Evolutionary conservation across 2,888 invertebrate genomes (phyloP).

Genomic region (Latrodectus elegans): DNA sequence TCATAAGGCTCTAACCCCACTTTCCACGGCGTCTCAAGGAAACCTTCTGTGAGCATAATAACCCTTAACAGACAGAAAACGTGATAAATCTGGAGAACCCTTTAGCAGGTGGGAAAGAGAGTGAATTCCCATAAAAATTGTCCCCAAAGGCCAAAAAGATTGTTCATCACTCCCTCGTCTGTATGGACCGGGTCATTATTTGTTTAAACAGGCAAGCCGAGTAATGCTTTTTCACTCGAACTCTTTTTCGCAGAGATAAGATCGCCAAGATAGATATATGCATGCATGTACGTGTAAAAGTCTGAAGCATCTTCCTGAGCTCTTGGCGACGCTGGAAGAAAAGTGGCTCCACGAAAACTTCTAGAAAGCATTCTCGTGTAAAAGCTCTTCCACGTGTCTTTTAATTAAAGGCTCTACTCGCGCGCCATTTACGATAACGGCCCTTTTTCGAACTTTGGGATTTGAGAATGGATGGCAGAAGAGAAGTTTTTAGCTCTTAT

Average conservation of each 20-base stretch:
- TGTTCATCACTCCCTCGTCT: background rate
- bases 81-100: background rate
- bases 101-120: background rate
- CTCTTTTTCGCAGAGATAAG: too few relatives aligned
- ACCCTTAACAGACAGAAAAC: background rate
- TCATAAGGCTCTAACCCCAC: background rate
- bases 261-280: background rate
- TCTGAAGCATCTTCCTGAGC: background rate
- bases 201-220: background rate
- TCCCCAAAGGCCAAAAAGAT: background rate
- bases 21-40: background rate
- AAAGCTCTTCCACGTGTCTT: conserved; percentile 2
- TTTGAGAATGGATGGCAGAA: background rate
- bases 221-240: background rate
- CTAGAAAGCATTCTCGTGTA: conserved; percentile 5
- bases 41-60: background rate
- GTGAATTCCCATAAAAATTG: background rate
- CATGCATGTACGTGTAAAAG: background rate
- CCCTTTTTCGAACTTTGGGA: background rate
- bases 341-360: background rate
- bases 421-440: conserved; percentile 5
- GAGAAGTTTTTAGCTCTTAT: background rate
- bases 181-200: background rate
- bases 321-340: background rate
- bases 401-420: conserved; percentile 1